Conservation (phyloP, 1,140 invertebrate species). For the Drosophila asahinai region DNA sequence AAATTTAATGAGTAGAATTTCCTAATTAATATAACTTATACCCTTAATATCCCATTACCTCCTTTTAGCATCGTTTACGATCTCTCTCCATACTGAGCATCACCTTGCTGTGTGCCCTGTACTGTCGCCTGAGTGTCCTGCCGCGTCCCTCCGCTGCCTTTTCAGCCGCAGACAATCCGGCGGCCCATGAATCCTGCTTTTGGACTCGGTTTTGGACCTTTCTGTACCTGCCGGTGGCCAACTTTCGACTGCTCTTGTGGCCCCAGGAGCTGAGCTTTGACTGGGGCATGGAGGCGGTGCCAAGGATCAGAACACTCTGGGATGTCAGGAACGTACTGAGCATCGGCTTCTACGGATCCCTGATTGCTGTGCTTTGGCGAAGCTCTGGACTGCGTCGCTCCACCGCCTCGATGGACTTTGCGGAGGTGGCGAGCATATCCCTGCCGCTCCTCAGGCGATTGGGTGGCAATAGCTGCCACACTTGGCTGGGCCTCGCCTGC, state of each 20-base stretch:
- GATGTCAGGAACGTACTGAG: constrained; percentile 92
- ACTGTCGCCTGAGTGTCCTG: constrained; percentile 88
- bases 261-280: constrained; percentile 95
- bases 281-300: constrained; percentile 97
- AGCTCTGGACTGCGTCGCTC: constrained; percentile 10
- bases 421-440: constrained; percentile 54
- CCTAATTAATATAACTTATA: background rate
- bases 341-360: constrained; percentile 89
- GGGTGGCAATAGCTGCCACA: constrained; percentile 54
- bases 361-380: constrained; percentile 85
- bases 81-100: constrained; percentile 88
- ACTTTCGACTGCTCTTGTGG: constrained; percentile 92
- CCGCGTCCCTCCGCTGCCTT: constrained; percentile 90
- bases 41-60: background rate
- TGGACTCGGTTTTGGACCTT: constrained; percentile 93
- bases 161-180: constrained; percentile 95
- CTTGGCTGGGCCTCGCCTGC: constrained; percentile 46
- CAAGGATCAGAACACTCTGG: constrained; percentile 89
- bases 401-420: constrained; percentile 33
- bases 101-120: constrained; percentile 87
- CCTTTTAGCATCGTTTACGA: constrained; percentile 88
- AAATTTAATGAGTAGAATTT: too few species aligned
- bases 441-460: constrained; percentile 50
- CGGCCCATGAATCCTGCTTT: constrained; percentile 90
- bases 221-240: constrained; percentile 94